Conservation (phyloP, 2,797 vertebrate species). For the Babyrousa celebensis region DNA sequence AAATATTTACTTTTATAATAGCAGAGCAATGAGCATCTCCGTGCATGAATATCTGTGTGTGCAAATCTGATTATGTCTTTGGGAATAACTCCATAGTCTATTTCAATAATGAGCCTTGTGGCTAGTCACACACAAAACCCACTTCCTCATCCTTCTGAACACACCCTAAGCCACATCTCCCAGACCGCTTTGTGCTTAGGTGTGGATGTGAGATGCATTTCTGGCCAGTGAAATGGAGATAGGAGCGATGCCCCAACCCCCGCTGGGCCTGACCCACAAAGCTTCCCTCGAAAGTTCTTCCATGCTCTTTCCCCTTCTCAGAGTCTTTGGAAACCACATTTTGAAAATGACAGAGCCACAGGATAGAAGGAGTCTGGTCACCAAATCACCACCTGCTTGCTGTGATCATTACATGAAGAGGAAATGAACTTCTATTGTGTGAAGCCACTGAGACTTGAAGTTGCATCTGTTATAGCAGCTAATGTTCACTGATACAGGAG, state of each 20-base stretch:
- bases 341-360: neutral
- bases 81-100: neutral
- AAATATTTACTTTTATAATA: constrained; percentile 44
- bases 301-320: neutral
- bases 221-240: neutral
- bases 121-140: neutral
- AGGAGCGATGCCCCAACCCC: neutral
- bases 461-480: neutral
- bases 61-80: constrained; percentile 34
- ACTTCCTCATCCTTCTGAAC: neutral
- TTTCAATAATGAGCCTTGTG: constrained; percentile 21
- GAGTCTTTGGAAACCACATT: neutral
- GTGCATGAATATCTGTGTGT: neutral
- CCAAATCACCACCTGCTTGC: neutral
- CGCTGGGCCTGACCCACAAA: neutral
- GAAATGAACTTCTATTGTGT: neutral
- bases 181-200: neutral
- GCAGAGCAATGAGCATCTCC: constrained; percentile 32
- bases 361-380: neutral
- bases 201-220: neutral
- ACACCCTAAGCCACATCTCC: neutral
- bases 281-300: neutral
- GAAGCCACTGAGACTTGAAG: neutral
- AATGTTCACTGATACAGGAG: neutral
- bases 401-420: neutral